Evolutionary conservation across 2,888 invertebrate species (phyloP), one percentile per base, ranked within the genome.

Genomic region (Linnaemya vulpina): DNA sequence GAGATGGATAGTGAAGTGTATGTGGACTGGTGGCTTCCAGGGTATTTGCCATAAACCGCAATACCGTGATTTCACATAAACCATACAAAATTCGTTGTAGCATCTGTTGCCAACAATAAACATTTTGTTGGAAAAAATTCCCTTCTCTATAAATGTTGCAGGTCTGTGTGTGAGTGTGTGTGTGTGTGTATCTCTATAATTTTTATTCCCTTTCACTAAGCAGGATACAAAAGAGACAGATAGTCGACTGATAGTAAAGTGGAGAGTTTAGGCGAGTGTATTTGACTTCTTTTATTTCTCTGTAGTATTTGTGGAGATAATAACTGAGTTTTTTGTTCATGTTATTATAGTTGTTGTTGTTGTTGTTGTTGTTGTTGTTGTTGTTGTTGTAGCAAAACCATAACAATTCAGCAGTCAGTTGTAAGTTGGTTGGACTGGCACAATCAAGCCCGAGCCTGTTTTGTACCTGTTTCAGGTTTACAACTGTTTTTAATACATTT

Each of bases 31-130:
- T 1, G 38, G 11, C 38, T 30, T 30, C 58, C 15, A 15, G 30
- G 15, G 40, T 38, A 55, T n/a, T 43, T 10, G 2, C 73, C 22
- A 68, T 71, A 30, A 76, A 81, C 84, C 80, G 67, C 84, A 77
- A 77, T 68, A 84, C 62, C 76, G 80, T 80, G 80, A 84, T 84
- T 80, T 73, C 62, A 53, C 80, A 68, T 55, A 80, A 73, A 73
- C 73, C 80, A 53, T 84, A 76, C 68, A 76, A 49, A 62, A 80
- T 71, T 68, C 80, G 73, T 76, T 17, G 74, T 51, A 79, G 53
- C 83, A 84, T 81, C 80, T 84, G 84, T 81, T 84, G 71, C 80
- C 76, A 81, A 80, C 73, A 84, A 81, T 84, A 68, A 74, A 62
- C n/a, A 77, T 80, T 76, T n/a, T 67, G 53, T 75, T 75, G 55